Percentiles rank a stretch among this genome's conserved stretches.
These are phyloP conservation scores for Tenthredo distinguenda DNA, from an alignment of 2,888 invertebrate genomes.

Conservation along the genomic window DNA sequence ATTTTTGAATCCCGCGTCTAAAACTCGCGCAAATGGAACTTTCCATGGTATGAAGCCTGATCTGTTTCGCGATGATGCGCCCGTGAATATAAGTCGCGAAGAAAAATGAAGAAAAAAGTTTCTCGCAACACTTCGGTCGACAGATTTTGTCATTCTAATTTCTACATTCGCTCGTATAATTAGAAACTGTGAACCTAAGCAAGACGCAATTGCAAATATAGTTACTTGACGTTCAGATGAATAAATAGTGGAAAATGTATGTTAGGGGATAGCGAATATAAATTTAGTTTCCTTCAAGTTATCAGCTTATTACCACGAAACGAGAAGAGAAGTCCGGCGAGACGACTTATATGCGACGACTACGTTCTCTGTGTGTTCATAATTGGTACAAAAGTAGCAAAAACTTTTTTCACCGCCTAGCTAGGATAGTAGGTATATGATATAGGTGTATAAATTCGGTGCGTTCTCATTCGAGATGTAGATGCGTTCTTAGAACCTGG, in stretches of 20 bases:
- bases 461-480: constrained; percentile 68
- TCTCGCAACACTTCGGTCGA: too few relatives aligned
- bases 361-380: constrained; percentile 47
- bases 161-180: too few relatives aligned
- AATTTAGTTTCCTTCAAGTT: constrained; percentile 36
- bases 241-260: not conserved
- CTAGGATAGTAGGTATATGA: not conserved
- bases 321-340: not conserved
- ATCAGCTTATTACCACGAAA: constrained; percentile 36
- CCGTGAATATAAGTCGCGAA: too few relatives aligned
- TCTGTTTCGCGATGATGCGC: too few relatives aligned
- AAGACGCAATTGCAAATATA: too few relatives aligned
- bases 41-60: not conserved
- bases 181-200: too few relatives aligned
- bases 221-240: not conserved
- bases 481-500: constrained; percentile 68
- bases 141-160: too few relatives aligned
- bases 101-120: too few relatives aligned
- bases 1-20: not conserved
- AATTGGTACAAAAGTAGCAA: constrained; percentile 65
- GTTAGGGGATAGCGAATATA: not conserved
- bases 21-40: not conserved
- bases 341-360: not conserved
- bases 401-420: constrained; percentile 56
- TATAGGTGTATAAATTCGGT: constrained; percentile 65